Conservation (phyloP, 2,888 invertebrate genomes). For the Meiosimyza decipiens region DNA sequence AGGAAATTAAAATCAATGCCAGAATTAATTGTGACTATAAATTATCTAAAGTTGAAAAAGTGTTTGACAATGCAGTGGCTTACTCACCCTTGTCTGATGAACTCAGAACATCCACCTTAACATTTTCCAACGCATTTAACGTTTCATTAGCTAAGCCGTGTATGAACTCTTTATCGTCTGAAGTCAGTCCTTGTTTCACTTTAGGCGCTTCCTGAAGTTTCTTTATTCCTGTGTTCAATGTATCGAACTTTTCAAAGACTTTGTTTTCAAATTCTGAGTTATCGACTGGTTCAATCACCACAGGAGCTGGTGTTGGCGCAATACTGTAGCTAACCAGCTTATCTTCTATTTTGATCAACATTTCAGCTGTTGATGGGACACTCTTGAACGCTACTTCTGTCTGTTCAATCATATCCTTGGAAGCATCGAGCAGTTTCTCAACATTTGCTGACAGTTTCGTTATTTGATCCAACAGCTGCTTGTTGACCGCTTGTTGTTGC, state of each 20-base stretch:
- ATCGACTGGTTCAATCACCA: slow-evolving; percentile 54
- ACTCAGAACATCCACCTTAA: slow-evolving; percentile 68
- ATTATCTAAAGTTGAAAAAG: not conserved
- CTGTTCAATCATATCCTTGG: slow-evolving; percentile 55
- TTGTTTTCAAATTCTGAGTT: slow-evolving; percentile 67
- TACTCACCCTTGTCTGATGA: slow-evolving; percentile 68
- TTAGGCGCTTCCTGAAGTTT: slow-evolving; percentile 56
- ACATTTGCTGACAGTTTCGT: slow-evolving; percentile 55
- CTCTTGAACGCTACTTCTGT: slow-evolving; percentile 57
- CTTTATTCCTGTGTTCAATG: slow-evolving; percentile 66
- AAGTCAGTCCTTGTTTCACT: slow-evolving; percentile 58
- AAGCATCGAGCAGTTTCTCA: slow-evolving; percentile 52
- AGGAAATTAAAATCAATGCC: too few species aligned
- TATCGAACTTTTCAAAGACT: slow-evolving; percentile 66
- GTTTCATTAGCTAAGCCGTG: slow-evolving; percentile 74
- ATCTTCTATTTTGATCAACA: slow-evolving; percentile 60
- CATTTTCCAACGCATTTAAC: slow-evolving; percentile 70
- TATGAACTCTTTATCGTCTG: slow-evolving; percentile 68
- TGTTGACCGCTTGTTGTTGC: slow-evolving; percentile 55
- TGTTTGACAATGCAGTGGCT: not conserved
- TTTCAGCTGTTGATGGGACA: slow-evolving; percentile 57
- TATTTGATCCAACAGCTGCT: slow-evolving; percentile 56
- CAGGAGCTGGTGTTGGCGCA: slow-evolving; percentile 48
- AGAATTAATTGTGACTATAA: not conserved
- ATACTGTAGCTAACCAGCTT: slow-evolving; percentile 59